These are phyloP conservation scores for Cosmia pyralina DNA, from an alignment of 2,888 invertebrate species.

Conservation along the genomic window DNA sequence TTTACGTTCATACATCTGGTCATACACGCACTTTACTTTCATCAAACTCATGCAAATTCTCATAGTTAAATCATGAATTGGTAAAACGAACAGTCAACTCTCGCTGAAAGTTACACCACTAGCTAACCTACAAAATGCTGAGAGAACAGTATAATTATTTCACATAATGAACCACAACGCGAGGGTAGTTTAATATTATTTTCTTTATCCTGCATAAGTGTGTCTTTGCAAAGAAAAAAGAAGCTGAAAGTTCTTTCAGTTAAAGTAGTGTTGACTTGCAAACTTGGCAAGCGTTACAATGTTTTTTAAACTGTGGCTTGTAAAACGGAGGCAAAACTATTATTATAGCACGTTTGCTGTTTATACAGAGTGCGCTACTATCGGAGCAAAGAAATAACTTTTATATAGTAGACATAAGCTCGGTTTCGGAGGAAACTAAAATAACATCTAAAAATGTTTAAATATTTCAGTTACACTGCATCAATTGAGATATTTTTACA, in stretches of 20 bases:
- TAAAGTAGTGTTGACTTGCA: conserved; percentile 15
- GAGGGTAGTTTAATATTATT: conserved; percentile 14
- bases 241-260: neutral
- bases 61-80: neutral
- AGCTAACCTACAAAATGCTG: neutral
- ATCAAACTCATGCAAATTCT: neutral
- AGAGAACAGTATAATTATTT: conserved; percentile 4
- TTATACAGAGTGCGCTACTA: no score
- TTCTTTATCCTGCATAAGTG: neutral
- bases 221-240: neutral
- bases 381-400: neutral
- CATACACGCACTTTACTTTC: neutral
- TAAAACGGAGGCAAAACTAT: neutral
- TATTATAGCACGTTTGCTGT: neutral
- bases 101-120: neutral
- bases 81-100: conserved; percentile 3
- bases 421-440: neutral
- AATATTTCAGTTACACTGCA: neutral
- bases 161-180: neutral
- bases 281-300: conserved; percentile 2
- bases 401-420: neutral
- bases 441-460: neutral
- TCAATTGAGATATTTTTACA: no score
- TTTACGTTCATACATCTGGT: no score
- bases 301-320: neutral